phyloP scores from a whole-genome alignment of 2,888 invertebrate species.

The Rotaria sp. region DNA sequence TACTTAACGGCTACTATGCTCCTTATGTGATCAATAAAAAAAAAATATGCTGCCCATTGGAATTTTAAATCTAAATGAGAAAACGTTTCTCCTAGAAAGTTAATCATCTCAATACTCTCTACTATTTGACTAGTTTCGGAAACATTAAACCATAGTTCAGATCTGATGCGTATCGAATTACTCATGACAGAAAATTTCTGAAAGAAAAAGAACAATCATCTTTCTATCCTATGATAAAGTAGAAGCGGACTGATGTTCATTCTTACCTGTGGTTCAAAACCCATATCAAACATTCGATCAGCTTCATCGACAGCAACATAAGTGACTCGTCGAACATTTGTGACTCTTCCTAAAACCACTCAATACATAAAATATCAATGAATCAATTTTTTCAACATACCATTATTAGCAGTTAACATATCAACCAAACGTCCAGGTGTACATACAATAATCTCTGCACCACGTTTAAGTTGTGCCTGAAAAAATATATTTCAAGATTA shows the following conservation, averaged over 20 bases:
- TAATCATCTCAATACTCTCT: too few relatives aligned
- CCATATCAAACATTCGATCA: slow-evolving; percentile 99
- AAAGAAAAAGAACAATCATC: too few relatives aligned
- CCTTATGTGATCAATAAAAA: too few relatives aligned
- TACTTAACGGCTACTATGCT: too few relatives aligned
- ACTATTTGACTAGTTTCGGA: too few relatives aligned
- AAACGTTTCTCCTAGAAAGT: too few relatives aligned
- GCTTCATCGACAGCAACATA: slow-evolving; percentile 97
- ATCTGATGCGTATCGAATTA: too few relatives aligned
- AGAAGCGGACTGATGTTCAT: neutral
- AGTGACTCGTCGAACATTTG: slow-evolving; percentile 88
- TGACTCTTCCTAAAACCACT: slow-evolving; percentile 67
- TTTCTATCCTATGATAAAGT: neutral
- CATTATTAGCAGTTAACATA: slow-evolving; percentile 91
- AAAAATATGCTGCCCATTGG: too few relatives aligned
- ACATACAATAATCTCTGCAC: slow-evolving; percentile 94
- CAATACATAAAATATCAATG: neutral
- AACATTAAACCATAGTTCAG: too few relatives aligned
- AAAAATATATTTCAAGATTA: too few relatives aligned
- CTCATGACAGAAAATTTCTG: too few relatives aligned
- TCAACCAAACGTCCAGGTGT: slow-evolving; percentile 99
- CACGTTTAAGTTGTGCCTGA: slow-evolving; percentile 83
- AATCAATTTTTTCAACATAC: neutral
- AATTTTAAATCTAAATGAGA: too few relatives aligned
- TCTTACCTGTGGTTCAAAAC: slow-evolving; percentile 79